Evolutionary conservation across 2,113 vertebrate genomes (phyloP).

Genomic region (Paramormyrops kingsleyae): DNA sequence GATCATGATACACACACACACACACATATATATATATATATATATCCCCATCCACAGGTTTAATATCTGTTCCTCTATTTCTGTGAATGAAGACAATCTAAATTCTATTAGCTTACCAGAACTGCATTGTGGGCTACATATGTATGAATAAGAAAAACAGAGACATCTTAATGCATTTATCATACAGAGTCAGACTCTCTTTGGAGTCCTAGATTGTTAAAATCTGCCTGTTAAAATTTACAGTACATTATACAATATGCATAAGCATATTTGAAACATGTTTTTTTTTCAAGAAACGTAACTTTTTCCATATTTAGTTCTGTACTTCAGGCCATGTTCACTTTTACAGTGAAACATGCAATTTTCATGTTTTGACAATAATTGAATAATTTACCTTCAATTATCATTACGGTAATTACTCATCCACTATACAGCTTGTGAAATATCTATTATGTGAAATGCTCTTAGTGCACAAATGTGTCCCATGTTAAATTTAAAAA

Average conservation of each 20-base stretch:
- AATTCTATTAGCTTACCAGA: not conserved
- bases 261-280: not conserved
- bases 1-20: not conserved
- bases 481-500: not conserved
- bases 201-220: not conserved
- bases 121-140: not conserved
- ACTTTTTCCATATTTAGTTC: not conserved
- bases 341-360: not conserved
- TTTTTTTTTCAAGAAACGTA: not conserved
- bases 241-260: not conserved
- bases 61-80: not conserved
- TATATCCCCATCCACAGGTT: not conserved
- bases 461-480: not conserved
- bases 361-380: not conserved
- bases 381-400: constrained; percentile 1
- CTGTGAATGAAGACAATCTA: not conserved
- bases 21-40: too few species aligned
- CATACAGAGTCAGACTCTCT: not conserved
- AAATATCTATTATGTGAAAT: not conserved
- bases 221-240: not conserved
- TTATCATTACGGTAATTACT: constrained; percentile 5
- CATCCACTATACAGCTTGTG: not conserved
- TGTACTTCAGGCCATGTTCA: not conserved
- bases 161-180: not conserved
- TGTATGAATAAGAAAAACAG: not conserved